Conservation (phyloP, 2,888 invertebrate genomes). For the Protophormia terraenovae region DNA sequence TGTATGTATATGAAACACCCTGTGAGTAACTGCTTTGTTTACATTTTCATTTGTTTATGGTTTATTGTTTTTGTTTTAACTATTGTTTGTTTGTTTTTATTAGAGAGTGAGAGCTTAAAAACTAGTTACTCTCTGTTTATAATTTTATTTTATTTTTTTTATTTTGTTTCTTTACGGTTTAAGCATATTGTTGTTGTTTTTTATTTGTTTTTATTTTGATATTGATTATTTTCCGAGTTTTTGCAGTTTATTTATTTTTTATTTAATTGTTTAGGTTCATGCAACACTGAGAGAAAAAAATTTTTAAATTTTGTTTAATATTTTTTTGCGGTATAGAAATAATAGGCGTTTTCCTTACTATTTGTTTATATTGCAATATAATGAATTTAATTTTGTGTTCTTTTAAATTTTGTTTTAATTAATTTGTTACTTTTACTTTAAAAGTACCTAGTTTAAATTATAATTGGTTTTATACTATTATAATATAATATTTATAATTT, state of each 20-base stretch:
- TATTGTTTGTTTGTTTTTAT: slow-evolving; percentile 15
- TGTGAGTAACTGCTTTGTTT: slow-evolving; percentile 27
- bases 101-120: slow-evolving; percentile 39
- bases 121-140: slow-evolving; percentile 25
- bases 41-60: background rate
- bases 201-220: slow-evolving; percentile 5
- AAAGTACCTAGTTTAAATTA: slow-evolving; percentile 17
- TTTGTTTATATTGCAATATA: slow-evolving; percentile 19
- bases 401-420: slow-evolving; percentile 16
- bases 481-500: slow-evolving; percentile 6
- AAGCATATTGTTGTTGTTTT: slow-evolving; percentile 51
- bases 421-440: background rate
- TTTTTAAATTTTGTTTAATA: slow-evolving; percentile 35
- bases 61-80: slow-evolving; percentile 11
- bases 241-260: too few species aligned
- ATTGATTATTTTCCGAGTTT: slow-evolving; percentile 43
- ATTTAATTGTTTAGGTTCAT: slow-evolving; percentile 53
- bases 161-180: slow-evolving; percentile 35
- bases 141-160: background rate
- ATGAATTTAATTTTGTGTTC: slow-evolving; percentile 12
- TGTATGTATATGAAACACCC: background rate
- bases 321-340: background rate
- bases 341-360: too few species aligned
- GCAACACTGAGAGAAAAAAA: slow-evolving; percentile 66
- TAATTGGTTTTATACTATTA: background rate